These are phyloP conservation scores for Cladorhizidae sp. DNA, from an alignment of 37 sponge, comb jelly and placozoan genomes.

Conservation along the genomic window DNA sequence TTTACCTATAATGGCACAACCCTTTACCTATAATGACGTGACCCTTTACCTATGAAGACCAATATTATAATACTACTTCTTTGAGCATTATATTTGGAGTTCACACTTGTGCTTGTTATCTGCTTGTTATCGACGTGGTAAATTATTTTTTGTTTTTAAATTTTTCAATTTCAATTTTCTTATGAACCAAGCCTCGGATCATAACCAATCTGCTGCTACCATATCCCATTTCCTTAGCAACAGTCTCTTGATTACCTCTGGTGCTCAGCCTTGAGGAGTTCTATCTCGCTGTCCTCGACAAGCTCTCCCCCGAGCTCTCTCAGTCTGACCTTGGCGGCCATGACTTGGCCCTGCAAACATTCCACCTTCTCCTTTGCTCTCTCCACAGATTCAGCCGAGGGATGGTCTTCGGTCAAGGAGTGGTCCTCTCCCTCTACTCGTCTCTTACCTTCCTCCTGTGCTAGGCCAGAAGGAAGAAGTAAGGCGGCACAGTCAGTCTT, in stretches of 20 bases:
- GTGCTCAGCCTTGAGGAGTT: slow-evolving; percentile 30
- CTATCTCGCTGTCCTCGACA: slow-evolving; percentile 22
- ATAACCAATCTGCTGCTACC: not conserved
- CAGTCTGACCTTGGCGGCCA: slow-evolving; percentile 30
- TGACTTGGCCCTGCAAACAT: slow-evolving; percentile 10
- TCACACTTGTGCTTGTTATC: too few relatives aligned
- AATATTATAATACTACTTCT: too few relatives aligned
- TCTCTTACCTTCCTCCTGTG: too few relatives aligned
- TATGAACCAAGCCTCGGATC: too few relatives aligned
- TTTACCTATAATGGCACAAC: not conserved
- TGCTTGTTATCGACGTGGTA: too few relatives aligned
- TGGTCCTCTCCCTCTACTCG: not conserved
- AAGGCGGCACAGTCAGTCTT: slow-evolving; percentile 53
- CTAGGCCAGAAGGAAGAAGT: slow-evolving; percentile 14
- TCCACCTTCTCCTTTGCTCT: slow-evolving; percentile 39
- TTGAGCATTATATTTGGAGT: too few relatives aligned
- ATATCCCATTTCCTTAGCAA: not conserved
- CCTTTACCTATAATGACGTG: too few relatives aligned
- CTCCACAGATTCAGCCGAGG: not conserved
- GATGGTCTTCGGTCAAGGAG: not conserved
- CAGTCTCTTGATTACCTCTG: slow-evolving; percentile 9
- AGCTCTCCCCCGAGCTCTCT: slow-evolving; percentile 40
- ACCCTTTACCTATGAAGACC: too few relatives aligned
- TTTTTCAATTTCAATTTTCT: too few relatives aligned
- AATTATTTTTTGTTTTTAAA: too few relatives aligned